Conservation (phyloP, 92 coral and sea anemone species). For the Phymanthus crucifer region DNA sequence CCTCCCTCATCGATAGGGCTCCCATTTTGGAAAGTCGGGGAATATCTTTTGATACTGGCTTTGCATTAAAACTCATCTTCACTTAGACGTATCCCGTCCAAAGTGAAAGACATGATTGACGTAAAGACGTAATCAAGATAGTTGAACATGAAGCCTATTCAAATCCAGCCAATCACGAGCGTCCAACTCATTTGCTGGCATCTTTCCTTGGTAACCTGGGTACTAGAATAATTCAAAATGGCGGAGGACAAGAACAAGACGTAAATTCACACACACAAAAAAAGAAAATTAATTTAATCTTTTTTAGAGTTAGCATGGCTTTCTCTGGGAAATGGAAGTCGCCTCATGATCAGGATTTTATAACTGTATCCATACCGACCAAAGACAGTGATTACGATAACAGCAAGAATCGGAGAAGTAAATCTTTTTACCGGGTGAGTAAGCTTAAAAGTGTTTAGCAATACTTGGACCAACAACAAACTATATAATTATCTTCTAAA, state of each 20-base stretch:
- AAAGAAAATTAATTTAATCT: not conserved
- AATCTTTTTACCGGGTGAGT: constrained; percentile 76
- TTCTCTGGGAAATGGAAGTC: constrained; percentile 18
- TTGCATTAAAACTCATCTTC: too few species aligned
- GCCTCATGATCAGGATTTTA: constrained; percentile 66
- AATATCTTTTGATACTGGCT: too few species aligned
- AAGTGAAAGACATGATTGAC: not conserved
- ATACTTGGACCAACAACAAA: not conserved
- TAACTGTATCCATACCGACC: constrained; percentile 83
- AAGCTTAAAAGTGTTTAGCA: not conserved
- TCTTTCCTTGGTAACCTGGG: constrained; percentile 16
- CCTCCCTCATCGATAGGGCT: too few species aligned
- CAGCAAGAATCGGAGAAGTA: constrained; percentile 70
- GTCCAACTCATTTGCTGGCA: not conserved
- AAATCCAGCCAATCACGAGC: constrained; percentile 6
- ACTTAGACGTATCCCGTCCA: not conserved
- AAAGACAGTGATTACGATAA: constrained; percentile 66
- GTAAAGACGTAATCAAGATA: not conserved
- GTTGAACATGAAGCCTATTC: not conserved
- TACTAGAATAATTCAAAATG: constrained; percentile 29
- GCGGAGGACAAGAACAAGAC: constrained; percentile 26
- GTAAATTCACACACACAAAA: not conserved
- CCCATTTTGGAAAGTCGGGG: too few species aligned
- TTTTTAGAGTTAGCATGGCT: constrained; percentile 1
- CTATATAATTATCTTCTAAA: too few species aligned